phyloP scores from a whole-genome alignment of 2,888 invertebrate species.

The Lordiphosa andalusiaca region DNA sequence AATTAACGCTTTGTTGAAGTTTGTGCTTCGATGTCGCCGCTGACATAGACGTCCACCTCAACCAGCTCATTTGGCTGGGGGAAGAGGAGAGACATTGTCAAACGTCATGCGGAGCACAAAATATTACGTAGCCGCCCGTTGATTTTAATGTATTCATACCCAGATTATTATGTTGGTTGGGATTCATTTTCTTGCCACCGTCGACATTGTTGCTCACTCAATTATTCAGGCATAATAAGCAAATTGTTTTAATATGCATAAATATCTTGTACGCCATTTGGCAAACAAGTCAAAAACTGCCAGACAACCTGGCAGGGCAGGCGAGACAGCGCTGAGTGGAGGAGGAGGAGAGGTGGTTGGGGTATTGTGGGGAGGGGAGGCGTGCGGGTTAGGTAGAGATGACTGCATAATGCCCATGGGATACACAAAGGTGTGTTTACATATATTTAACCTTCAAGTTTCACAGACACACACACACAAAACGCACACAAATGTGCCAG shows the following conservation, averaged over 20 bases:
- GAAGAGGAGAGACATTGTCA: conserved; percentile 25
- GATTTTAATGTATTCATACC: conserved; percentile 5
- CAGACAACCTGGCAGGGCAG: conserved; percentile 47
- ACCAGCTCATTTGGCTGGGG: no score
- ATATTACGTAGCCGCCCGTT: conserved; percentile 65
- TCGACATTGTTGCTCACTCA: conserved; percentile 50
- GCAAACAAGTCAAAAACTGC: conserved; percentile 70
- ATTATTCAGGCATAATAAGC: conserved; percentile 75
- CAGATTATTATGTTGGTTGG: conserved; percentile 26
- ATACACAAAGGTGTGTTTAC: conserved; percentile 63
- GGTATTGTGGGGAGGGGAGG: background rate
- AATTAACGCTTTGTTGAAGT: conserved; percentile 76
- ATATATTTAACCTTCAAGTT: conserved; percentile 73
- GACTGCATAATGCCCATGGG: conserved; percentile 47
- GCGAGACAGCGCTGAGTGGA: conserved; percentile 9
- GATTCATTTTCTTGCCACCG: conserved; percentile 17
- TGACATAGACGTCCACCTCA: conserved; percentile 20
- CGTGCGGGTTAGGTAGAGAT: conserved; percentile 12
- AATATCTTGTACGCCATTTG: conserved; percentile 75
- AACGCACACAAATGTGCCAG: conserved; percentile 62
- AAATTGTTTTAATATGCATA: conserved; percentile 76
- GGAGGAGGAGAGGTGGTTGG: conserved; percentile 1
- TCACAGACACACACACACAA: conserved; percentile 52
- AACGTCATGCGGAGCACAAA: conserved; percentile 35
- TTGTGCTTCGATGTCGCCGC: conserved; percentile 68